Evolutionary conservation across 2,797 vertebrate species (phyloP), one percentile per base, ranked within the genome.

Genomic region (Scleropages formosus): DNA sequence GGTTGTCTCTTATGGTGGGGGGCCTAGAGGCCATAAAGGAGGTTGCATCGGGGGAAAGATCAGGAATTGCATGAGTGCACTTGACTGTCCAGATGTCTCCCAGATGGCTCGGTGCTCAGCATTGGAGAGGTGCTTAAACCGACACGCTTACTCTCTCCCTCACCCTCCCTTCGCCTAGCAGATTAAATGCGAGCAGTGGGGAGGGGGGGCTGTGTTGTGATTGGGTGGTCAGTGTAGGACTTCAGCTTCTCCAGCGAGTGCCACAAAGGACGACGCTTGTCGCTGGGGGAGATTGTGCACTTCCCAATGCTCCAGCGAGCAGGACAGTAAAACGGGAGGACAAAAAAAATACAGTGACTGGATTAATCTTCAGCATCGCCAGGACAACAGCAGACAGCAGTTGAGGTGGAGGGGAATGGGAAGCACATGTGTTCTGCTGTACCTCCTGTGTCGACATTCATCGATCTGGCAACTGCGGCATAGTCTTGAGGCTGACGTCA

Each of bases 1-100:
- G 39, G 31, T 39, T 39, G 8, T 59, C 15, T 1, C 20, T 59
- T 39, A 62, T 12, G 61, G 26, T 0, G 1, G 24, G 39, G 66
- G 39, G 8, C 58, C 4, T n/a, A 4, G 20, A 49, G 66, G 2
- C 46, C n/a, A n/a, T 10, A 22, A 68, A 51, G 13, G n/a, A 24
- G 66, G 46, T 51, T 24, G 13, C 18, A 39, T 26, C 0, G 8
- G 56, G 58, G 20, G 20, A 72, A 13, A 46, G 26, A 44, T 64
- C 26, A 64, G 62, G 10, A 64, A 24, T 12, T n/a, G 26, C 12
- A 18, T 9, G 59, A 20, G 59, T 64, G 24, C 31, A 6, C 24
- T 56, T 63, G 27, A 74, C 24, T 70, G 82, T 86, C 86, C 87
- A 90, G 89, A 89, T 92, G 89, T 89, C 86, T 83, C 83, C 88